Evolutionary conservation across 2,113 vertebrate species (phyloP).

Genomic region (Oxyruncus cristatus): DNA sequence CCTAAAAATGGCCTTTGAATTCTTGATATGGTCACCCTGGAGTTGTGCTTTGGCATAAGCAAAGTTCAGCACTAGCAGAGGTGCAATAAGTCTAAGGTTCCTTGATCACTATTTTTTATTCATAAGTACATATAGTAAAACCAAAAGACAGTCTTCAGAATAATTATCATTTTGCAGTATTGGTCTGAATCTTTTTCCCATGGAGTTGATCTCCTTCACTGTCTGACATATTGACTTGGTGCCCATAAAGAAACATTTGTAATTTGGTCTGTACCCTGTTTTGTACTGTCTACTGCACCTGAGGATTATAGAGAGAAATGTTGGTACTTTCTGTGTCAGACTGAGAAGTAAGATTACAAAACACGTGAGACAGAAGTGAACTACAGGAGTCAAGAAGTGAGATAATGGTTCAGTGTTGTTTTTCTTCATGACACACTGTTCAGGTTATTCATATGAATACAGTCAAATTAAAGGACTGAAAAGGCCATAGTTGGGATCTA

Average conservation of each 20-base stretch:
- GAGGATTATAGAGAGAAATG: not conserved
- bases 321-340: not conserved
- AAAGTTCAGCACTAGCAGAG: not conserved
- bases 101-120: not conserved
- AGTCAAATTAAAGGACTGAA: not conserved
- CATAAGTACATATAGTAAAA: not conserved
- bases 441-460: not conserved
- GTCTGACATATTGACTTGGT: not conserved
- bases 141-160: not conserved
- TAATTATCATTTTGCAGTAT: not conserved
- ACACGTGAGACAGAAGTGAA: not conserved
- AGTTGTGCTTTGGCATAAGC: not conserved
- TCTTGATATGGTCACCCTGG: fast-evolving
- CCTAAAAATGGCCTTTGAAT: not conserved
- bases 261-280: not conserved
- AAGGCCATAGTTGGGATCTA: not conserved
- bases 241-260: not conserved
- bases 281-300: not conserved
- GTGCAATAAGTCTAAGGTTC: not conserved
- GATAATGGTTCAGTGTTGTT: not conserved
- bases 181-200: not conserved
- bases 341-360: not conserved
- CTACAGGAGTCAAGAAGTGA: not conserved
- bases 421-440: not conserved
- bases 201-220: not conserved